Evolutionary conservation across 2,113 vertebrate species (phyloP).

Genomic region (Bothrops jararaca): DNA sequence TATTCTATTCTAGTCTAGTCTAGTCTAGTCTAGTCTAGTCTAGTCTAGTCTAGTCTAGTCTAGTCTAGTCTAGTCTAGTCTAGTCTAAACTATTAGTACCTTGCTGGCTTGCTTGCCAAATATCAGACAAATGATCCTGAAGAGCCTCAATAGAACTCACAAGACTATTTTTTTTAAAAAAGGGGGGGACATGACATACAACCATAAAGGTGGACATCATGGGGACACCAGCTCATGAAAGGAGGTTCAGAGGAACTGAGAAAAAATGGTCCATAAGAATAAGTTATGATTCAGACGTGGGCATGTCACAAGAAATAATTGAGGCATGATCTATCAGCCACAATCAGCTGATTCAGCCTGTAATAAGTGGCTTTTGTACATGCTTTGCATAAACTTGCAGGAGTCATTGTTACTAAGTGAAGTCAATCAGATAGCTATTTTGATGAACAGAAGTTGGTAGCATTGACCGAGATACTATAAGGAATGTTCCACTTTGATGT

Average conservation of each 20-base stretch:
- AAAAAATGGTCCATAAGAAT: neutral
- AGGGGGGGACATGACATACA: neutral
- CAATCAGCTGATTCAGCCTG: neutral
- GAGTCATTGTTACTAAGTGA: neutral
- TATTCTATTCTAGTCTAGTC: no score
- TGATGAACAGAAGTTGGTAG: neutral
- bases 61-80: no score
- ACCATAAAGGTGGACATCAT: neutral
- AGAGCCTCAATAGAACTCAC: neutral
- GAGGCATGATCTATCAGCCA: neutral
- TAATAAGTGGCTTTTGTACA: neutral
- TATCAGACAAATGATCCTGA: neutral
- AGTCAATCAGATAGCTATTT: neutral
- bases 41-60: no score
- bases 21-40: no score
- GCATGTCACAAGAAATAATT: neutral
- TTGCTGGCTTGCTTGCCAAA: neutral
- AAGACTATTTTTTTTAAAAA: neutral
- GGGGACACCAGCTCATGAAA: neutral
- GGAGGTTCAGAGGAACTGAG: neutral
- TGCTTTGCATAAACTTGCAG: neutral
- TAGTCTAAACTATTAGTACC: no score
- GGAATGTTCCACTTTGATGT: neutral
- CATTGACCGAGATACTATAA: neutral
- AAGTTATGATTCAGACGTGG: neutral